Conservation (phyloP, 2,888 invertebrate species). For the Herminia tarsipennalis region DNA sequence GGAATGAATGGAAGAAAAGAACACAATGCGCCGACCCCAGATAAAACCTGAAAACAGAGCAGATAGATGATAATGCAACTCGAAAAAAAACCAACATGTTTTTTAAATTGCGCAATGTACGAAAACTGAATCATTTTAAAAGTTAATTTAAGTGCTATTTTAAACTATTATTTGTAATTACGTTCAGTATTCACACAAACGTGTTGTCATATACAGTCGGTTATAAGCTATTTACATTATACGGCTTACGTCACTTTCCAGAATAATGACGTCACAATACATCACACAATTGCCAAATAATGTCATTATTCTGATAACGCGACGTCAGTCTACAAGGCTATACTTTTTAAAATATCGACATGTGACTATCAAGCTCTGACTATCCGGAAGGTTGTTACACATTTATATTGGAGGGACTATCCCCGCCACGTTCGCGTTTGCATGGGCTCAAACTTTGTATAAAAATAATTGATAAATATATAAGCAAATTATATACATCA, state of each 20-base stretch:
- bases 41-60: no score
- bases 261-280: constrained; percentile 14
- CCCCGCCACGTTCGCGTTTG: constrained; percentile 5
- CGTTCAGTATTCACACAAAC: background rate
- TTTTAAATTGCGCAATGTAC: no score
- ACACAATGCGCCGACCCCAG: no score
- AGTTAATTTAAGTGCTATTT: no score
- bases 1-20: no score
- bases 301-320: constrained; percentile 23
- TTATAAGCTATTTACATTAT: constrained; percentile 19
- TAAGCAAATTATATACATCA: constrained; percentile 24
- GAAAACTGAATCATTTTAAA: no score
- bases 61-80: no score
- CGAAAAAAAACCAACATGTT: no score
- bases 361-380: constrained; percentile 24
- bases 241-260: constrained; percentile 11
- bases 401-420: constrained; percentile 12
- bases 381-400: constrained; percentile 36
- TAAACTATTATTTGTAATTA: background rate
- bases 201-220: constrained; percentile 29
- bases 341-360: constrained; percentile 19
- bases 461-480: constrained; percentile 9
- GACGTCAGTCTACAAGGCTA: constrained; percentile 16
- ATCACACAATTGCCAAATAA: constrained; percentile 32
- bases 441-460: constrained; percentile 27